Evolutionary conservation across 2,888 invertebrate species (phyloP).

Genomic region (Perithous albicinctus): DNA sequence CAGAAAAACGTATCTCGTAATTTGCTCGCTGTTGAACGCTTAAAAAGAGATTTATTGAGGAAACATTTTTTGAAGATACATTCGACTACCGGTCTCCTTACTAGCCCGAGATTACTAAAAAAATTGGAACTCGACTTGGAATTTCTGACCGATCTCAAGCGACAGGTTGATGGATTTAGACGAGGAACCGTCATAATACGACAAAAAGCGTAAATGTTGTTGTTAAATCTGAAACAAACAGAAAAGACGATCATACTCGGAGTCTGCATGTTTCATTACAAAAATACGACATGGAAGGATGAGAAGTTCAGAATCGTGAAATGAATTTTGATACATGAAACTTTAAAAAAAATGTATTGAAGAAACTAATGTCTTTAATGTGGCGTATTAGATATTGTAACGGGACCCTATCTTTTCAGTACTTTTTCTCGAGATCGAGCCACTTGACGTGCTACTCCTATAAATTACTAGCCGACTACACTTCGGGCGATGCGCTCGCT

Average conservation of each 20-base stretch:
- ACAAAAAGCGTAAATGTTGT: neutral
- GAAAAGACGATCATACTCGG: neutral
- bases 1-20: conserved; percentile 45
- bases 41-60: conserved; percentile 56
- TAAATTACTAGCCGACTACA: no score
- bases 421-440: no score
- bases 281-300: no score
- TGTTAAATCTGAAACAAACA: conserved; percentile 41
- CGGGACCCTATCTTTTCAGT: no score
- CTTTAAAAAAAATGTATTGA: no score
- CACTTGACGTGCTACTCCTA: no score
- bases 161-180: neutral
- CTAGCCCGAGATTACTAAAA: conserved; percentile 61
- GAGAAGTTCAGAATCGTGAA: no score
- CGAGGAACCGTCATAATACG: neutral
- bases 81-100: conserved; percentile 61
- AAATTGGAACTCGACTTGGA: conserved; percentile 67
- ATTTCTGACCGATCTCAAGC: conserved; percentile 53
- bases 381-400: no score
- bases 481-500: no score
- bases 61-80: conserved; percentile 62
- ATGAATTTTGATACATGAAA: no score
- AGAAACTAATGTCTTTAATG: no score
- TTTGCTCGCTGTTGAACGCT: conserved; percentile 52
- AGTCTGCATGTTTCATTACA: neutral